Base-by-base conservation (phyloP, 2,888 invertebrate genomes). In the Rambutsinella grinnellia region DNA sequence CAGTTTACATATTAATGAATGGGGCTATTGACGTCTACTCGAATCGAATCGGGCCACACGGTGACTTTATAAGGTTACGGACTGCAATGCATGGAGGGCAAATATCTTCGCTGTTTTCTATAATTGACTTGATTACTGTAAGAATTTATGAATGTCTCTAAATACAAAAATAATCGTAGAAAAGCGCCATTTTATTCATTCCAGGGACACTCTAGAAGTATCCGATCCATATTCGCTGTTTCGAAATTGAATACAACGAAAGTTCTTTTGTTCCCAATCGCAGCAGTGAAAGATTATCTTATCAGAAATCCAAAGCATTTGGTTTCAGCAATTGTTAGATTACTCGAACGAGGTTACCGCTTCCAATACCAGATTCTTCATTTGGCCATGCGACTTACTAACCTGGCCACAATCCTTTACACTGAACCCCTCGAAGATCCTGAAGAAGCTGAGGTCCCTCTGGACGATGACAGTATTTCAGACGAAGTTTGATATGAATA, bases 281-380 rank as follows among this genome's bases (percentile, higher is more conserved):
- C 67, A 1, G 74, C 62, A 1, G 13, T 75, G 1, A 75, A 75
- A 21, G 74, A 75, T 17, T 75, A 61, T 19, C 26, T 75, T 0
- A n/a, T 62, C 6, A 13, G 67, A 23, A 44, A 75, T 62, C 56
- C 44, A 8, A 62, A 75, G 21, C 56, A 56, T 5, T 21, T 75
- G 47, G 67, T 67, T 0, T 21, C 67, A 3, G 21, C 56, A 0
- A 15, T 75, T 21, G 13, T 62, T n/a, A 26, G 57, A n/a, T 3
- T 75, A 15, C 10, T 75, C 24, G 74, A 75, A n/a, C 26, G 47
- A 15, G 36, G 46, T 0, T 75, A 56, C 23, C 44, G 62, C 2
- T 62, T 75, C 17, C 74, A 75, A n/a, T 68, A 67, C 21, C 74
- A 75, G 47, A 67, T 75, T 21, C 26, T 75, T 47, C 74, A 75